These are phyloP conservation scores for Atta colombica DNA, from an alignment of 1,140 invertebrate genomes.

Conservation along the genomic window DNA sequence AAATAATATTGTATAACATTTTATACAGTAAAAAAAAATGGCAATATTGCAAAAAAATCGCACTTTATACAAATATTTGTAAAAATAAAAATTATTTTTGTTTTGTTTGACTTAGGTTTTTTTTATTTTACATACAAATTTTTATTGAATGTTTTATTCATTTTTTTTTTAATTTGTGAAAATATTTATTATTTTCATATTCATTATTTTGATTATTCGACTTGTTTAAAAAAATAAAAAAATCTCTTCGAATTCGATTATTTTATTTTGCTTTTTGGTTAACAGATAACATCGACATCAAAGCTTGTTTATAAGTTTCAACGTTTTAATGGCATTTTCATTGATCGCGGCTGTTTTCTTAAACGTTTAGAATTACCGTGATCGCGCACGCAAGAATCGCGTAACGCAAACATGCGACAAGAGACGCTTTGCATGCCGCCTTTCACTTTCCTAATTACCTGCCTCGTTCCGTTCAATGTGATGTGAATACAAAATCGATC, in stretches of 20 bases:
- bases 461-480: neutral
- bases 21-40: neutral
- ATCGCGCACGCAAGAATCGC: neutral
- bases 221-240: neutral
- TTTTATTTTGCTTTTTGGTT: neutral
- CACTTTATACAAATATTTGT: neutral
- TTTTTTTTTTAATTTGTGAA: slow-evolving; percentile 13
- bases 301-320: neutral
- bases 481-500: neutral
- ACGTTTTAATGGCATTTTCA: neutral
- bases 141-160: neutral
- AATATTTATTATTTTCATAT: neutral
- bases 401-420: slow-evolving; percentile 38
- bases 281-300: neutral
- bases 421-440: slow-evolving; percentile 35
- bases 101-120: neutral
- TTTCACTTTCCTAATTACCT: slow-evolving; percentile 53
- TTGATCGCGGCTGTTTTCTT: neutral
- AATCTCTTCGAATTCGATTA: neutral
- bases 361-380: slow-evolving; percentile 36
- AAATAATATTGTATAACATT: neutral
- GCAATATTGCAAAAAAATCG: neutral
- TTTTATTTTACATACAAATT: neutral
- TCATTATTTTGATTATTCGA: neutral
- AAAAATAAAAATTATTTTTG: neutral